Conservation (phyloP, 2,797 vertebrate genomes). For the Taeniopygia guttata region DNA sequence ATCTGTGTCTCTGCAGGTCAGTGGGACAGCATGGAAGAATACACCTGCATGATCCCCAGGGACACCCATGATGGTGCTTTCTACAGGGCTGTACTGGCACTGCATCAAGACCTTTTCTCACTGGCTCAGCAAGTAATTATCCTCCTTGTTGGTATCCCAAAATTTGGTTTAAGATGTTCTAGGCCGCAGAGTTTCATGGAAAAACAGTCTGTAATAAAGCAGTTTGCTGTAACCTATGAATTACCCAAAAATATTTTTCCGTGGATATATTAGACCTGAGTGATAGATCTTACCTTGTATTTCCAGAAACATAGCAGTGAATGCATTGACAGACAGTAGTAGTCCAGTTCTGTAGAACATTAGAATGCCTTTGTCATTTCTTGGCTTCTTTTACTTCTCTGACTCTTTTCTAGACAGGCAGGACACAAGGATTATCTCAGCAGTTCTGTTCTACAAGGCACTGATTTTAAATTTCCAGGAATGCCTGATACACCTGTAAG, state of each 20-base stretch:
- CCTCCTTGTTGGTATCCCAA: background rate
- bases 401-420: background rate
- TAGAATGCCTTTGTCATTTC: background rate
- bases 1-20: constrained; percentile 79
- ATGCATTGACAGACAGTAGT: background rate
- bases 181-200: background rate
- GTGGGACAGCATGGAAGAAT: constrained; percentile 99
- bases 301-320: background rate
- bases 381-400: background rate
- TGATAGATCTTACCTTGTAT: background rate
- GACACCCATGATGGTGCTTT: constrained; percentile 97
- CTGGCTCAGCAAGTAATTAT: constrained; percentile 91
- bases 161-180: background rate
- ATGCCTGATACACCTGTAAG: background rate
- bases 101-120: constrained; percentile 98
- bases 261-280: background rate
- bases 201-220: background rate
- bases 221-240: background rate
- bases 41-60: constrained; percentile 96
- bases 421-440: background rate
- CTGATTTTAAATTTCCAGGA: background rate
- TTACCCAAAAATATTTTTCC: background rate
- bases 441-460: background rate
- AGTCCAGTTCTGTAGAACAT: background rate
- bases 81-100: constrained; percentile 93